Base-by-base conservation (phyloP, 1,140 invertebrate genomes). In the Caenorhabditis brenneri region DNA sequence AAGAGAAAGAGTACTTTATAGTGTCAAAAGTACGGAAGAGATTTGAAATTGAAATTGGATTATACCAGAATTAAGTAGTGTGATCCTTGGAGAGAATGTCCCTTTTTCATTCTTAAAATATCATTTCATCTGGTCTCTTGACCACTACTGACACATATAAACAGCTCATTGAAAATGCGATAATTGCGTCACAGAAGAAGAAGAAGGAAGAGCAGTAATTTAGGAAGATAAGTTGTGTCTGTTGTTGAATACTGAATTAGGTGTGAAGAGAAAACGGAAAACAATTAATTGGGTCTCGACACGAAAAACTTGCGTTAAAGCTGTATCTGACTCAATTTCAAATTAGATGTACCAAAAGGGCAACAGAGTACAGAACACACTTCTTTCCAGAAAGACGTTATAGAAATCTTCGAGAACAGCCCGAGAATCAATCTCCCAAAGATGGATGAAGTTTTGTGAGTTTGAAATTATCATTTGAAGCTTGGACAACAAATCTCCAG, bases 161-260 rank as follows among this genome's bases (percentile, higher is more conserved):
- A 46, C 65, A 46, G 65, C 65, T 74, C 65, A 74, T 74, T 42
- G 36, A 74, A 74, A 42, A 74, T 74, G 65, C 65, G 36, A 74
- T 74, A 74, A 74, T 74, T 74, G 65, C 65, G 65, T 42, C 65
- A 74, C 65, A 74, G 22, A 65, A 65, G 29, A 46, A 16, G 31
- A 9, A n/a, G 29, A 42, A n/a, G 22, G n/a, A 74, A 39, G 29
- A 74, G 36, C 36, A 74, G 65, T 74, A 74, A 74, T 74, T 74
- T 74, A 39, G 65, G n/a, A 33, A 19, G n/a, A 65, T 33, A 65
- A 65, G 58, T 58, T 58, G 49, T 46, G n/a, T 27, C 53, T 58
- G 12, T 58, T 58, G 53, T 58, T 58, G 53, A 58, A 58, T 58
- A 58, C 24, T 58, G 53, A 15, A 58, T 58, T 58, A 58, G 53